Percentiles rank a stretch among this genome's conserved stretches.
phyloP scores from a whole-genome alignment of 2,797 vertebrate genomes.

The Eupleurogrammus muticus region DNA sequence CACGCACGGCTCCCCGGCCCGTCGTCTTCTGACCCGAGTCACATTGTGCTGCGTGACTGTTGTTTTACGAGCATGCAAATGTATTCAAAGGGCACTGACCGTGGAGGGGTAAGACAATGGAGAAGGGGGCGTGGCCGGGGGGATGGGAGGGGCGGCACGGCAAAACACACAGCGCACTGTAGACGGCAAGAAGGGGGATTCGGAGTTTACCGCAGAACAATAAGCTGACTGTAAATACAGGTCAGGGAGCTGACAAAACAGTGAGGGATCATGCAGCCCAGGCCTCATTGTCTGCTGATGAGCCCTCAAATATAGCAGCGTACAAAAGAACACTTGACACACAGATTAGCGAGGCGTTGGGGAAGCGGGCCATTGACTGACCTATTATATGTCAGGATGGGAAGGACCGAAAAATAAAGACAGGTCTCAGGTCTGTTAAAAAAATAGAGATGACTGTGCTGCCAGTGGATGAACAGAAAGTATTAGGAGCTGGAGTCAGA shows the following conservation, averaged over 20 bases:
- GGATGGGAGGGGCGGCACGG: constrained; percentile 4
- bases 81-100: constrained; percentile 59
- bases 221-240: constrained; percentile 68
- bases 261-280: constrained; percentile 41
- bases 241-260: constrained; percentile 50
- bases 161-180: constrained; percentile 47
- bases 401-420: constrained; percentile 34
- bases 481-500: neutral
- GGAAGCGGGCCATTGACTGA: constrained; percentile 52
- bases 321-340: constrained; percentile 52
- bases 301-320: constrained; percentile 46
- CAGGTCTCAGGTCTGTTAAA: neutral
- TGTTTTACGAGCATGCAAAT: constrained; percentile 47
- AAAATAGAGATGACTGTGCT: neutral
- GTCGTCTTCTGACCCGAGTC: constrained; percentile 45
- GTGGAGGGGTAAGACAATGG: constrained; percentile 57
- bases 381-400: constrained; percentile 33
- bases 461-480: neutral
- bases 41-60: constrained; percentile 52
- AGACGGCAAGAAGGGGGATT: constrained; percentile 68
- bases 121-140: too few species aligned
- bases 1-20: constrained; percentile 8
- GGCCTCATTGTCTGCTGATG: constrained; percentile 51
- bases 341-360: constrained; percentile 59
- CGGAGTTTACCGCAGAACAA: constrained; percentile 52